These are phyloP conservation scores for Riptortus pedestris DNA, from an alignment of 1,140 invertebrate genomes.

Conservation along the genomic window DNA sequence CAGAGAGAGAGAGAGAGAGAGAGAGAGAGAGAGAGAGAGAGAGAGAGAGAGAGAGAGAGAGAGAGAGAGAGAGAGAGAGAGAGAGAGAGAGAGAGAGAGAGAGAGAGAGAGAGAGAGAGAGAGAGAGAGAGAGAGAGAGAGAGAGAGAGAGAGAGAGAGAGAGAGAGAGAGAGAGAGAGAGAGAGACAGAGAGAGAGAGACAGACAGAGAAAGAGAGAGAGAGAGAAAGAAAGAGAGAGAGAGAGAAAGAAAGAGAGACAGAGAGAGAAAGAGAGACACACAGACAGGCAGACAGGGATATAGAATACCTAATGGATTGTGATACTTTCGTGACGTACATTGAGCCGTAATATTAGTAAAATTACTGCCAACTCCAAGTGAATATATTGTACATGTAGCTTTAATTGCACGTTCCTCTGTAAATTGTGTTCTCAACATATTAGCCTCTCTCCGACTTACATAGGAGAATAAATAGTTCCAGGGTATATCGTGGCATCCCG, in stretches of 20 bases:
- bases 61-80: conserved; percentile 14
- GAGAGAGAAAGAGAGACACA: conserved; percentile 27
- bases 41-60: conserved; percentile 9
- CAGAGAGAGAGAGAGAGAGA: no score
- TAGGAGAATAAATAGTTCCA: conserved; percentile 27
- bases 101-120: conserved; percentile 20
- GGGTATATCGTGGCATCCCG: background rate
- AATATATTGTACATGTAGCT: conserved; percentile 21
- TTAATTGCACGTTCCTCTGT: background rate
- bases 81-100: conserved; percentile 8
- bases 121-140: conserved; percentile 28
- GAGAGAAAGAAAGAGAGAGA: conserved; percentile 29
- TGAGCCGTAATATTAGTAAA: no score
- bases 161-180: conserved; percentile 29
- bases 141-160: conserved; percentile 21
- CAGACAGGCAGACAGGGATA: conserved; percentile 25
- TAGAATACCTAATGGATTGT: no score
- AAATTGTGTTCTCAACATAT: conserved; percentile 15
- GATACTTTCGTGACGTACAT: no score
- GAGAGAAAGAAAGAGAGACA: conserved; percentile 21
- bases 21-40: no score
- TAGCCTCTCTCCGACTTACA: conserved; percentile 31
- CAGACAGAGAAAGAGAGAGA: conserved; percentile 26
- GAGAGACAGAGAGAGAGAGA: conserved; percentile 28
- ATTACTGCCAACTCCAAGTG: conserved; percentile 28